A percentile compares a stretch with the other conserved stretches of the same genome.
phyloP scores from a whole-genome alignment of 2,888 invertebrate species.

The Spicauda simplicius region DNA sequence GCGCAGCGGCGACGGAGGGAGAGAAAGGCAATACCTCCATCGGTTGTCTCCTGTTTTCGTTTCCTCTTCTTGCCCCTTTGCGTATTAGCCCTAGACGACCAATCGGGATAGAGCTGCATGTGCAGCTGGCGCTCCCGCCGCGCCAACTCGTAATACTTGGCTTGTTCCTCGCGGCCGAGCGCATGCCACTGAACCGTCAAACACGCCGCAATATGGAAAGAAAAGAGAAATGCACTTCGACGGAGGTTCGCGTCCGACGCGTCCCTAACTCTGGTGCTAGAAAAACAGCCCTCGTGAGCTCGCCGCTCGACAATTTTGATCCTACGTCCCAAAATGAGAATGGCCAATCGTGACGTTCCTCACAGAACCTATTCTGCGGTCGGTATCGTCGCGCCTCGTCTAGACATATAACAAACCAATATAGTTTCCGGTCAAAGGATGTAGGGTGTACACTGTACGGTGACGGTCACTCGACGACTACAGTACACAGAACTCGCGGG shows the following conservation, averaged over 20 bases:
- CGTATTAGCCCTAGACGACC: conserved; percentile 99
- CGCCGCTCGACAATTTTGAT: conserved; percentile 72
- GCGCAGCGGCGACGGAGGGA: conserved; percentile 60
- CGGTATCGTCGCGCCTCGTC: conserved; percentile 76
- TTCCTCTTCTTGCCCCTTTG: conserved; percentile 99
- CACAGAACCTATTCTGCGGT: conserved; percentile 86
- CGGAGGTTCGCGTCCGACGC: conserved; percentile 67
- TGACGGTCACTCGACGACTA: conserved; percentile 83
- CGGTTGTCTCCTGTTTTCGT: conserved; percentile 98
- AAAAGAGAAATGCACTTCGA: conserved; percentile 83
- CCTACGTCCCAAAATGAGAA: conserved; percentile 72
- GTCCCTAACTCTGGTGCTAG: conserved; percentile 87
- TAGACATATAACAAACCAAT: conserved; percentile 84
- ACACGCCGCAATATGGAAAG: conserved; percentile 80
- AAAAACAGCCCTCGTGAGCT: conserved; percentile 87
- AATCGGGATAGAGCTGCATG: conserved; percentile 99
- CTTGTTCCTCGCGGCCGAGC: conserved; percentile 99
- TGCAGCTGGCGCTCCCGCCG: conserved; percentile 99
- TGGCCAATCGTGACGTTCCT: conserved; percentile 83
- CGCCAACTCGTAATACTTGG: conserved; percentile 99
- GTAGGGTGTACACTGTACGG: conserved; percentile 76
- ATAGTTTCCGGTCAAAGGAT: conserved; percentile 77
- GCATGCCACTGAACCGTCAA: conserved; percentile 97
- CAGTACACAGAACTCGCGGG: conserved; percentile 80
- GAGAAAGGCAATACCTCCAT: conserved; percentile 93